Evolutionary conservation across 53 echinoderm and acorn worm genomes (phyloP).

Genomic region (Mesocentrotus franciscanus): DNA sequence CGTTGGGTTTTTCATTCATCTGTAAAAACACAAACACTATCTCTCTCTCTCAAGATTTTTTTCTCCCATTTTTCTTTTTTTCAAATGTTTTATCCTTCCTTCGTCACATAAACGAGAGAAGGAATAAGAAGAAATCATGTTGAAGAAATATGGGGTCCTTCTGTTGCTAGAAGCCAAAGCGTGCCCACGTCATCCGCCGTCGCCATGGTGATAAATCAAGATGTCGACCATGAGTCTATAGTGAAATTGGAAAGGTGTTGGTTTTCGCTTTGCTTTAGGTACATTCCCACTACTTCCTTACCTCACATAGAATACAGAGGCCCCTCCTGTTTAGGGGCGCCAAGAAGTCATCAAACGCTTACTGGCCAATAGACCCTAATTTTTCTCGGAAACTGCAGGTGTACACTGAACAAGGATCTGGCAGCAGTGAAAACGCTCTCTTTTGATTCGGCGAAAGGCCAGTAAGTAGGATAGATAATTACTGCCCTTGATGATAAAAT

Average conservation of each 20-base stretch:
- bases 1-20: not conserved
- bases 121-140: not conserved
- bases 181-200: constrained; percentile 56
- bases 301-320: not conserved
- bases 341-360: not conserved
- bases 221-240: constrained; percentile 56
- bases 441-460: constrained; percentile 15
- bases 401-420: not conserved
- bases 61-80: not conserved
- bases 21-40: not conserved
- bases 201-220: constrained; percentile 58
- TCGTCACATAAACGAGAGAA: not conserved
- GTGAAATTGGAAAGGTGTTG: constrained; percentile 59
- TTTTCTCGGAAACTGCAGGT: not conserved
- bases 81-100: not conserved
- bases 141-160: not conserved
- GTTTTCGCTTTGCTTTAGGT: constrained; percentile 41
- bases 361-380: not conserved
- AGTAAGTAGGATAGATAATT: not conserved
- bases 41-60: not conserved
- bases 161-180: constrained; percentile 2
- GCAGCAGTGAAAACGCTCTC: not conserved
- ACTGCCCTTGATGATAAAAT: constrained; percentile 7
- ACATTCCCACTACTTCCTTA: constrained; percentile 10
- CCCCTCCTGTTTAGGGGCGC: not conserved